Base-by-base conservation (phyloP, 2,113 vertebrate genomes). In the Tylochromis polylepis region DNA sequence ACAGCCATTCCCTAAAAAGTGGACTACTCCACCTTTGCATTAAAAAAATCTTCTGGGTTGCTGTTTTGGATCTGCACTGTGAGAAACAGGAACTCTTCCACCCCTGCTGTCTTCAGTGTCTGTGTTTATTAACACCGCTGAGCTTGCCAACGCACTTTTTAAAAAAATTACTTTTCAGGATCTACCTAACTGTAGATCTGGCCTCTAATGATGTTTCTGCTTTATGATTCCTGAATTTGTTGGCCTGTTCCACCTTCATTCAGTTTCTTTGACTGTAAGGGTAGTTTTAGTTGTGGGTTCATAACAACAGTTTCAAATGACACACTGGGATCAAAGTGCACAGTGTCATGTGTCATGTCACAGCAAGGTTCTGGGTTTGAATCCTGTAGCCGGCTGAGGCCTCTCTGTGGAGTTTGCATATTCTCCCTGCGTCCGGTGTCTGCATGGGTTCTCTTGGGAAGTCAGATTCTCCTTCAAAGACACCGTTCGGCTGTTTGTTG, bases 401-500 rank as follows among this genome's bases (percentile, higher is more conserved):
- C 14, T 18, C 67, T 27, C 41, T 46, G 41, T 1, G 67, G 67
- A 46, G 38, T n/a, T 27, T 46, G 38, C 14, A 27, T 46, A 22
- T 14, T 72, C 65, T 43, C 8, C 38, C 67, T 27, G 22, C 43
- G 38, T 72, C 14, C 27, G 38, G 11, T 29, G 29, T 29, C 29
- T 3, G 3, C 34, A 16, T 43, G n/a, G 65, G n/a, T 43, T 43
- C 5, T 43, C 36, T 10, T 70, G 1, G 36, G 38, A 15, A 43
- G n/a, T 70, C 65, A 10, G 0, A 70, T 0, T 43, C 38, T 43
- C 65, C 0, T 43, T 38, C 65, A 70, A 70, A 72, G 38, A 11
- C 67, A 3, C 1, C 1, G 22, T 0, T 72, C 0, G 8, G n/a
- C 65, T 72, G n/a, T 27, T 43, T 38, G 38, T 24, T 27, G 38